Evolutionary conservation across 2,888 invertebrate species (phyloP).

Genomic region (Dinocampus coccinellae): DNA sequence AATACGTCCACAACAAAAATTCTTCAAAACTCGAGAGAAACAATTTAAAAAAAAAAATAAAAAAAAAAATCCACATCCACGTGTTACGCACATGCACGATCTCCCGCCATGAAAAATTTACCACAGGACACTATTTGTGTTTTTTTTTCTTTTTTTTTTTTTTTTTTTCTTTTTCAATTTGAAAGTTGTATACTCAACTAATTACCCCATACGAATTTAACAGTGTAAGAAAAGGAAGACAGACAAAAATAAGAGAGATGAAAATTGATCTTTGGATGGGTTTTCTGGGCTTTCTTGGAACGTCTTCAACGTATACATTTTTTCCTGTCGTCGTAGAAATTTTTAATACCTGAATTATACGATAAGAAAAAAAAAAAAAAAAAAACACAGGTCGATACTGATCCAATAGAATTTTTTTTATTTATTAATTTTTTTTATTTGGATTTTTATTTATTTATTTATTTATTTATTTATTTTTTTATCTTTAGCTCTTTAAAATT

Average conservation of each 20-base stretch:
- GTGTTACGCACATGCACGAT: constrained; percentile 45
- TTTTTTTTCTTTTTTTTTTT: not conserved
- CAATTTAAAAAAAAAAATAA: not conserved
- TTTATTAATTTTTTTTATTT: no score
- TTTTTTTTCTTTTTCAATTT: not conserved
- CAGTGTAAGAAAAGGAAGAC: not conserved
- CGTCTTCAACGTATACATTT: not conserved
- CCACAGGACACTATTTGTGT: not conserved
- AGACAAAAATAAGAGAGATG: not conserved
- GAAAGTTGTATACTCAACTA: not conserved
- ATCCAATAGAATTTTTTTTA: not conserved
- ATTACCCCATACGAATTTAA: not conserved
- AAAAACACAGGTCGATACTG: no score
- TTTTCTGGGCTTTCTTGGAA: not conserved
- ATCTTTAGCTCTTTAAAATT: not conserved
- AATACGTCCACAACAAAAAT: no score
- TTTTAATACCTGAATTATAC: not conserved
- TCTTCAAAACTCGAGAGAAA: no score
- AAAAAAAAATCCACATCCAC: constrained; percentile 39
- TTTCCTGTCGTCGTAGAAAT: not conserved
- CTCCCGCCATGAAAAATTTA: constrained; percentile 37
- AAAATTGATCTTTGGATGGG: not conserved
- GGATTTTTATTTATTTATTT: no score
- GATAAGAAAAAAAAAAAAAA: not conserved
- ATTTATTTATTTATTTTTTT: not conserved